Evolutionary conservation across 2,888 invertebrate species (phyloP), one percentile per base, ranked within the genome.

Genomic region (Biston stratarius): DNA sequence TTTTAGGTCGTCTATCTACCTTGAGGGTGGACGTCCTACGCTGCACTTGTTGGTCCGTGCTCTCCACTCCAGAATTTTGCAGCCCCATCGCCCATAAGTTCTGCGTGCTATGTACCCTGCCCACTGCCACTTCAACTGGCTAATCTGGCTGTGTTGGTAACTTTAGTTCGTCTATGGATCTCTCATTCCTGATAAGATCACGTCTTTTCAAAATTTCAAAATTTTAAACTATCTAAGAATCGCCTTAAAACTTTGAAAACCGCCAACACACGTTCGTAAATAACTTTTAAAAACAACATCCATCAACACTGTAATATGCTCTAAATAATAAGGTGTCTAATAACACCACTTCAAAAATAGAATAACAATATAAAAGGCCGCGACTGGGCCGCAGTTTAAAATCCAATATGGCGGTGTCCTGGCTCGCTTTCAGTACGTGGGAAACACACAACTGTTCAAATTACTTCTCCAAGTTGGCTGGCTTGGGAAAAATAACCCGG

Each of bases 401-500:
- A 75, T 79, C 77, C 78, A 77, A 76, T 74, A 75, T 76, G 74
- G 75, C 72, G 68, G 73, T 80, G 55, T 75, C 72, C 49, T 53
- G 66, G 70, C 57, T 74, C 72, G 72, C 71, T 76, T 76, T 77
- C 79, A 74, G 67, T 71, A 68, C 87, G 89, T 91, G 92, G 82
- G 92, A 91, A 88, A 69, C 73, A 72, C 73, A 80, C 92, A 92
- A 80, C 89, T 92, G 92, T 81, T 83, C 79, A 87, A 88, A 89
- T 89, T 89, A 88, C 86, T 83, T 81, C 76, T 77, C 81, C 77
- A 82, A 84, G 80, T 83, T 81, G 74, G 73, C 73, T 71, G 66
- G 74, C 74, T 74, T 73, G 75, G 76, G 81, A 80, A 87, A 87
- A 89, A 88, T 87, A 86, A 81, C 77, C 77, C 47, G 36, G 61